A percentile compares a stretch with the other conserved stretches of the same genome.
Conservation (phyloP, 2,888 invertebrate genomes). For the Diogma glabrata region DNA sequence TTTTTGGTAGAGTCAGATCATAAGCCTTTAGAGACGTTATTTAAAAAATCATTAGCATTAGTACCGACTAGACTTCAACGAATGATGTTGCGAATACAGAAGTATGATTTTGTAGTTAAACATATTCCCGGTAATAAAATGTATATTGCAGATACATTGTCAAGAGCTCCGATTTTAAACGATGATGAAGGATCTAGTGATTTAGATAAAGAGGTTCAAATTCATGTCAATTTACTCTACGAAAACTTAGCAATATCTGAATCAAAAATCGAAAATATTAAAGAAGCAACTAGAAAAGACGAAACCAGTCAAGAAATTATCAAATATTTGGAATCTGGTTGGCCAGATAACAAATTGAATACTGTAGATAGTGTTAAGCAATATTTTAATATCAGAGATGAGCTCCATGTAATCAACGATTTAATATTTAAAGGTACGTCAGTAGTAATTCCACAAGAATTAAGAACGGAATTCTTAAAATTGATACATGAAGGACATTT, state of each 20-base stretch:
- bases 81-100: neutral
- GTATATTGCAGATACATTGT: neutral
- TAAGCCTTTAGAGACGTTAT: neutral
- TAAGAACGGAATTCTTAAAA: constrained; percentile 20
- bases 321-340: neutral
- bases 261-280: neutral
- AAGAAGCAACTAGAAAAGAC: neutral
- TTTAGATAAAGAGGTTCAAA: neutral
- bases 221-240: neutral
- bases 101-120: neutral
- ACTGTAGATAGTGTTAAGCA: neutral
- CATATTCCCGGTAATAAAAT: neutral
- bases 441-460: constrained; percentile 18
- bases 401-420: constrained; percentile 14
- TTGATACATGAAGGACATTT: constrained; percentile 23
- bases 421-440: constrained; percentile 16
- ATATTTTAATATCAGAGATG: constrained; percentile 15
- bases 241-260: neutral
- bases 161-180: neutral
- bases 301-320: neutral
- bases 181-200: neutral
- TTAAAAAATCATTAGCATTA: neutral
- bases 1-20: neutral
- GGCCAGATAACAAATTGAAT: neutral
- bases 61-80: neutral